These are phyloP conservation scores for Semicossyphus pulcher DNA, from an alignment of 2,113 vertebrate species.

Conservation along the genomic window DNA sequence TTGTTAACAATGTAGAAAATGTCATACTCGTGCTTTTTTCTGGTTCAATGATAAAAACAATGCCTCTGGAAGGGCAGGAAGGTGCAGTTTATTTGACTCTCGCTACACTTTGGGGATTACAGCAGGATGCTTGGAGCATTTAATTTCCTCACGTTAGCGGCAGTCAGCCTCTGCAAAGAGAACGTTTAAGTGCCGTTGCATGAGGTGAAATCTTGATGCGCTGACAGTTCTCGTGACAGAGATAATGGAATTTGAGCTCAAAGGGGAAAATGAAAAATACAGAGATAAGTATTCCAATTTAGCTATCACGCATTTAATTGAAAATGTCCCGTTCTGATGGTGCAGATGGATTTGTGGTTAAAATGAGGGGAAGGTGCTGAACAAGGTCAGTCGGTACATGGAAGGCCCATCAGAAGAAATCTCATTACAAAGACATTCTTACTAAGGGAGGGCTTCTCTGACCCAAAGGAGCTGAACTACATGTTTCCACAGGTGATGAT, in stretches of 20 bases:
- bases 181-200: slow-evolving; percentile 55
- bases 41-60: slow-evolving; percentile 53
- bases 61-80: slow-evolving; percentile 13
- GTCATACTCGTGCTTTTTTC: slow-evolving; percentile 51
- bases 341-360: slow-evolving; percentile 59
- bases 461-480: slow-evolving; percentile 66
- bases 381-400: slow-evolving; percentile 73
- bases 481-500: slow-evolving; percentile 61
- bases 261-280: slow-evolving; percentile 72
- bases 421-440: slow-evolving; percentile 73
- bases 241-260: slow-evolving; percentile 76
- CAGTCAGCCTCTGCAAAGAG: slow-evolving; percentile 43
- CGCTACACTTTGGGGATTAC: slow-evolving; percentile 25
- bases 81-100: slow-evolving; percentile 51
- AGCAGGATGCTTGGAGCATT: slow-evolving; percentile 46
- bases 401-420: slow-evolving; percentile 73
- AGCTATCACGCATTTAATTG: slow-evolving; percentile 77
- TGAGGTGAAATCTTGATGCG: slow-evolving; percentile 68
- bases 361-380: slow-evolving; percentile 74
- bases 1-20: slow-evolving; percentile 72
- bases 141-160: slow-evolving; percentile 59
- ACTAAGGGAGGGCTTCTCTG: slow-evolving; percentile 71
- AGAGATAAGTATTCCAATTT: slow-evolving; percentile 79
- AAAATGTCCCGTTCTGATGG: slow-evolving; percentile 66
- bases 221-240: slow-evolving; percentile 71